These are phyloP conservation scores for Dallia pectoralis DNA, from an alignment of 2,797 vertebrate species.

Conservation along the genomic window DNA sequence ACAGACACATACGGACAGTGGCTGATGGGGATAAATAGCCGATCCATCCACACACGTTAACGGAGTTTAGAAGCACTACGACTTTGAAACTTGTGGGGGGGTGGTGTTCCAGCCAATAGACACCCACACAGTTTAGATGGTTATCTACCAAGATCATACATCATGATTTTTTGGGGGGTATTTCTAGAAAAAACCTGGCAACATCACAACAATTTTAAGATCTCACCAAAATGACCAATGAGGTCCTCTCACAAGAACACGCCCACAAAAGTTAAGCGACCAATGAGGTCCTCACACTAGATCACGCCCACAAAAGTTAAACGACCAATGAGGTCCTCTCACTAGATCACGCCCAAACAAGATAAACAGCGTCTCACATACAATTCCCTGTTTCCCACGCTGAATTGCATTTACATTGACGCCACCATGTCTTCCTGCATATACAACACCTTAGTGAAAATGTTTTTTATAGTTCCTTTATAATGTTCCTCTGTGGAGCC, in stretches of 20 bases:
- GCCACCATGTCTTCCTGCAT: background rate
- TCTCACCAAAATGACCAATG: no score
- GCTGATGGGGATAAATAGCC: conserved; percentile 46
- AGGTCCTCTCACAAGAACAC: no score
- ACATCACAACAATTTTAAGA: no score
- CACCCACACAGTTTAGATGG: conserved; percentile 37
- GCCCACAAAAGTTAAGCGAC: no score
- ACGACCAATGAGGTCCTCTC: no score
- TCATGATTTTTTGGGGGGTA: no score
- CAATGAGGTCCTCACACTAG: no score
- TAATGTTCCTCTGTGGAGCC: background rate
- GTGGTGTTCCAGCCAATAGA: background rate
- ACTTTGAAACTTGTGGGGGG: conserved; percentile 43
- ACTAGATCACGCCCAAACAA: conserved; percentile 7
- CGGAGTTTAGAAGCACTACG: conserved; percentile 22
- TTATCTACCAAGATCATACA: no score
- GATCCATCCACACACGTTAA: conserved; percentile 40
- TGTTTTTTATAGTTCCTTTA: conserved; percentile 9
- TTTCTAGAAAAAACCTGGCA: no score
- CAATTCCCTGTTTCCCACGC: no score
- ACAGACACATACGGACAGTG: conserved; percentile 27
- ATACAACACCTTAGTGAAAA: background rate
- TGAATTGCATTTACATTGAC: background rate
- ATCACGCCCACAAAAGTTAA: no score
- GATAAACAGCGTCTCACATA: background rate